Evolutionary conservation across 2,888 invertebrate species (phyloP), one percentile per base, ranked within the genome.

Genomic region (Torymus auratus): DNA sequence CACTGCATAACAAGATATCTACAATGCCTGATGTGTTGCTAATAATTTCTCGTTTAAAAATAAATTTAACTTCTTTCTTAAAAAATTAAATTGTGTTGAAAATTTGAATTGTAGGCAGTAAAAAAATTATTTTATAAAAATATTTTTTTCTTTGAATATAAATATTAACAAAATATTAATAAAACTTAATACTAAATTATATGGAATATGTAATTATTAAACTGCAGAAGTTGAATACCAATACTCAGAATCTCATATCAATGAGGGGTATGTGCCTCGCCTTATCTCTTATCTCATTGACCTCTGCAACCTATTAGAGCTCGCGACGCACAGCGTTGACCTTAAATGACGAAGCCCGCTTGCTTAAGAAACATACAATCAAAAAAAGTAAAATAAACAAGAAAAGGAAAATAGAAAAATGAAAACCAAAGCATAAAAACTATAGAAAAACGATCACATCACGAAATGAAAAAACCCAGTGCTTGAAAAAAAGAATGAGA

Each of bases 281-380:
- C 41, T 80, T 76, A 71, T 71, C 55, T 17, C 58, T 78, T 81
- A 81, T 78, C 78, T 60, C 2, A 14, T 50, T 14, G 78, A 82
- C 82, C 82, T 82, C 68, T n/a, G 28, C 62, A 72, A 79, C 62
- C 78, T 56, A 52, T 64, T 23, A 69, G 17, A 60, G 17, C n/a
- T 28, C 50, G 71, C 70, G 52, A 52, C 71, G 71, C 61, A 71
- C 78, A 64, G 14, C 61, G 68, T n/a, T 77, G 77, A 77, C 77
- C 77, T 73, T 20, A 50, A 55, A 56, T 7, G 20, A 17, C 14
- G n/a, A 20, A 72, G 14, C 2, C 13, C 15, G 20, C 50, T 23
- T 5, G 5, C 15, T 60, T n/a, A 60, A 17, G 15, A 11, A 17
- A 17, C 17, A 60, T 2, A 15, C 11, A 11, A 17, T 2, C 17